A percentile compares a stretch with the other conserved stretches of the same genome.
phyloP scores from a whole-genome alignment of 2,113 vertebrate genomes.

The Hippocampus mohnikei region DNA sequence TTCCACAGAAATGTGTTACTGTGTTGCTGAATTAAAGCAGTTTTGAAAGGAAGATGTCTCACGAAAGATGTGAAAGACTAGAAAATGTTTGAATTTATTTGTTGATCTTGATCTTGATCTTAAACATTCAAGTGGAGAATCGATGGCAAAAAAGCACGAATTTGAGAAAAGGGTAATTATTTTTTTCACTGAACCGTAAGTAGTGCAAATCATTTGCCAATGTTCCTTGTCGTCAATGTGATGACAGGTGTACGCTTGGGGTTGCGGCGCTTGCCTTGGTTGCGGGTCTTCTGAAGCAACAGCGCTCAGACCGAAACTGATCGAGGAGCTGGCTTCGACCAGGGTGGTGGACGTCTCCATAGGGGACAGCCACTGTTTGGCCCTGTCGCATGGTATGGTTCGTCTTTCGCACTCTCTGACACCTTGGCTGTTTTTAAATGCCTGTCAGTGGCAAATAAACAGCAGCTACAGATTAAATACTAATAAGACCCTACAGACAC shows the following conservation, averaged over 20 bases:
- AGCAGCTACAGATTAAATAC: not conserved
- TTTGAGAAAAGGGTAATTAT: no score
- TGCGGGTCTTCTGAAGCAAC: conserved; percentile 97
- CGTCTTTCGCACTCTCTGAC: not conserved
- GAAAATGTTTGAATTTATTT: no score
- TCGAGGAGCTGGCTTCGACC: conserved; percentile 91
- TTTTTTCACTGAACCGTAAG: not conserved
- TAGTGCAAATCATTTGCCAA: not conserved
- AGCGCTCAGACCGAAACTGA: conserved; percentile 87
- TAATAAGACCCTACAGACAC: not conserved
- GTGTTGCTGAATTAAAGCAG: no score
- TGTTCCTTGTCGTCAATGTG: not conserved
- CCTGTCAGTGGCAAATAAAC: not conserved
- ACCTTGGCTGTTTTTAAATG: not conserved
- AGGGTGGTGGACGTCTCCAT: conserved; percentile 96
- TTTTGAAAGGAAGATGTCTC: no score
- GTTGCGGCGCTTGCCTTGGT: conserved; percentile 93
- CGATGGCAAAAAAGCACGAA: no score
- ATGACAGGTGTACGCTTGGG: conserved; percentile 91
- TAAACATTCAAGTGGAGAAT: no score
- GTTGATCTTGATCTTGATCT: no score
- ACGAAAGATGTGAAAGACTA: no score
- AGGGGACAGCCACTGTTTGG: conserved; percentile 96
- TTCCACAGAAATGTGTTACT: no score
- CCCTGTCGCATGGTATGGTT: conserved; percentile 87